phyloP scores from a whole-genome alignment of 2,797 vertebrate genomes.

The Chaetodon trifasciatus region DNA sequence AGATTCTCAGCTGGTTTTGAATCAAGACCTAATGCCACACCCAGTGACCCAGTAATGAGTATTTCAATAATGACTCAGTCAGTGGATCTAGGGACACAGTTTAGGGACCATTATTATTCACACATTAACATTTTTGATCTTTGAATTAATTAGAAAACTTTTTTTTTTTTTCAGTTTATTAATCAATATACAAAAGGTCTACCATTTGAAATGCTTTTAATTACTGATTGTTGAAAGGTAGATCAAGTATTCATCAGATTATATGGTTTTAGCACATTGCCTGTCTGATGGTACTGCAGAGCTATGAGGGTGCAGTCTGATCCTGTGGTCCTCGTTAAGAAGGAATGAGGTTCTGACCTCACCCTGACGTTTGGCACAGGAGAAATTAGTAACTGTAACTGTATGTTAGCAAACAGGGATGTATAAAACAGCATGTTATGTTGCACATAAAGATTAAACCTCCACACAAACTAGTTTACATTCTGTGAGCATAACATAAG shows the following conservation, averaged over 20 bases:
- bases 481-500: not conserved
- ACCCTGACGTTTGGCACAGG: not conserved
- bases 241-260: not conserved
- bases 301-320: not conserved
- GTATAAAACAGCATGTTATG: not conserved
- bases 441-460: not conserved
- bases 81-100: not conserved
- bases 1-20: not conserved
- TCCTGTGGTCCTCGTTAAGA: not conserved
- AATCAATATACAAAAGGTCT: not conserved
- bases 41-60: not conserved
- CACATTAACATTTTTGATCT: not conserved
- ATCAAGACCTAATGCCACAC: no score
- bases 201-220: not conserved
- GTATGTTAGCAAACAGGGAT: not conserved
- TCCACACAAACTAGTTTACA: not conserved
- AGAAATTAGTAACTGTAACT: not conserved
- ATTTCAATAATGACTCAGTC: not conserved
- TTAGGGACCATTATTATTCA: not conserved
- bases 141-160: not conserved
- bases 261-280: not conserved
- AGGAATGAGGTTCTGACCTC: not conserved
- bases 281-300: no score
- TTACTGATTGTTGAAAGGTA: not conserved
- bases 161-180: no score